phyloP scores from a whole-genome alignment of 1,140 invertebrate genomes.

The Lepidurus arcticus region DNA sequence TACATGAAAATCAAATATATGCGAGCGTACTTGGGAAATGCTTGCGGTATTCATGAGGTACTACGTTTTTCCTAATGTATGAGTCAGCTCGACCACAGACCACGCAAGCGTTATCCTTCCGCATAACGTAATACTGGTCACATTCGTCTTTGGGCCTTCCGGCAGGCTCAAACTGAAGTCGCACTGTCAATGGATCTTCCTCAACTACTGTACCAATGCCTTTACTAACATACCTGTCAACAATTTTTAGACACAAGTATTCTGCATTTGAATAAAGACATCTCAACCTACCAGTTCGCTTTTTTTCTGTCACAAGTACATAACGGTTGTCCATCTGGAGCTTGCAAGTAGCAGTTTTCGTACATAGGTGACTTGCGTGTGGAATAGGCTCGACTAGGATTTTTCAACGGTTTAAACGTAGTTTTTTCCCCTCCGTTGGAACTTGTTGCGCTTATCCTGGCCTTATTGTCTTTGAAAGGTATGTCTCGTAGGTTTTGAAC shows the following conservation, averaged over 20 bases:
- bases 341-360: slow-evolving; percentile 70
- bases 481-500: background rate
- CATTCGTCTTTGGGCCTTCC: slow-evolving; percentile 63
- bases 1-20: slow-evolving; percentile 20
- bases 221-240: slow-evolving; percentile 57
- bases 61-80: slow-evolving; percentile 71
- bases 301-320: slow-evolving; percentile 77
- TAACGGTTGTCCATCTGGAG: slow-evolving; percentile 69
- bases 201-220: slow-evolving; percentile 55
- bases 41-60: slow-evolving; percentile 77
- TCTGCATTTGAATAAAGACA: slow-evolving; percentile 27
- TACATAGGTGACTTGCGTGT: slow-evolving; percentile 63
- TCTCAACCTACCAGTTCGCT: slow-evolving; percentile 60
- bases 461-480: slow-evolving; percentile 15
- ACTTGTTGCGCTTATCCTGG: background rate
- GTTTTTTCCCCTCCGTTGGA: background rate
- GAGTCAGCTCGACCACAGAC: slow-evolving; percentile 67
- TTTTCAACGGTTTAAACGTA: background rate
- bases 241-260: slow-evolving; percentile 12
- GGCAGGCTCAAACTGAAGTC: slow-evolving; percentile 72
- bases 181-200: slow-evolving; percentile 66
- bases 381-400: slow-evolving; percentile 39
- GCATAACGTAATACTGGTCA: slow-evolving; percentile 63
- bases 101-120: slow-evolving; percentile 75
- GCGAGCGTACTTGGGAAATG: slow-evolving; percentile 59